Evolutionary conservation across 2,888 invertebrate genomes (phyloP).

Genomic region (Gari tellinella): DNA sequence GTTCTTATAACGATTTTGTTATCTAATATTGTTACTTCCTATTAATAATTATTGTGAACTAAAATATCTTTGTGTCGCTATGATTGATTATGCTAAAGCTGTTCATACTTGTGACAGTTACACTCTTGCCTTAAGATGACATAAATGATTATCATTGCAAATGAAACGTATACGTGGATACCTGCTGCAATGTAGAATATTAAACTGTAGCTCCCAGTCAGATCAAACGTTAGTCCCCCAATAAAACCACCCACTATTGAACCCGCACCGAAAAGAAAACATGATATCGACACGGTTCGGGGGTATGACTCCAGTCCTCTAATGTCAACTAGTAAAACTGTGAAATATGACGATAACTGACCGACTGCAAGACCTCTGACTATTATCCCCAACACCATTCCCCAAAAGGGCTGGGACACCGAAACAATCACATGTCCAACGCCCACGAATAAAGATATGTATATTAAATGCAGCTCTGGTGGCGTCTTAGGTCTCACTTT

Average conservation of each 20-base stretch:
- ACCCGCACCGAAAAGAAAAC: constrained; percentile 20
- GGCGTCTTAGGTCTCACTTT: constrained; percentile 17
- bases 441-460: constrained; percentile 15
- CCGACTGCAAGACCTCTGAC: constrained; percentile 34
- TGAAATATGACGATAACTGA: constrained; percentile 7
- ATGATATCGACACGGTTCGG: constrained; percentile 27
- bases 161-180: too few relatives aligned
- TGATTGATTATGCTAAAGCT: too few relatives aligned
- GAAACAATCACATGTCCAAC: constrained; percentile 22
- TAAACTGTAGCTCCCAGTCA: constrained; percentile 38
- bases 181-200: constrained; percentile 42
- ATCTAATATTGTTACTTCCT: too few relatives aligned
- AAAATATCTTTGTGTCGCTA: too few relatives aligned
- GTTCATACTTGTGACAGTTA: too few relatives aligned
- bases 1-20: too few relatives aligned
- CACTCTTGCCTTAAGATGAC: too few relatives aligned
- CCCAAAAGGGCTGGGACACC: constrained; percentile 14
- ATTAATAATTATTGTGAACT: too few relatives aligned
- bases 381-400: constrained; percentile 28
- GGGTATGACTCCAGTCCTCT: constrained; percentile 35
- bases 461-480: constrained; percentile 22
- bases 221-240: constrained; percentile 41
- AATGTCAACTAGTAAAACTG: constrained; percentile 27
- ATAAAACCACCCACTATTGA: constrained; percentile 33
- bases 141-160: too few relatives aligned